A percentile compares a stretch with the other conserved stretches of the same genome.
Evolutionary conservation across 2,797 vertebrate genomes (phyloP).

Genomic region (Pelodytes ibericus): DNA sequence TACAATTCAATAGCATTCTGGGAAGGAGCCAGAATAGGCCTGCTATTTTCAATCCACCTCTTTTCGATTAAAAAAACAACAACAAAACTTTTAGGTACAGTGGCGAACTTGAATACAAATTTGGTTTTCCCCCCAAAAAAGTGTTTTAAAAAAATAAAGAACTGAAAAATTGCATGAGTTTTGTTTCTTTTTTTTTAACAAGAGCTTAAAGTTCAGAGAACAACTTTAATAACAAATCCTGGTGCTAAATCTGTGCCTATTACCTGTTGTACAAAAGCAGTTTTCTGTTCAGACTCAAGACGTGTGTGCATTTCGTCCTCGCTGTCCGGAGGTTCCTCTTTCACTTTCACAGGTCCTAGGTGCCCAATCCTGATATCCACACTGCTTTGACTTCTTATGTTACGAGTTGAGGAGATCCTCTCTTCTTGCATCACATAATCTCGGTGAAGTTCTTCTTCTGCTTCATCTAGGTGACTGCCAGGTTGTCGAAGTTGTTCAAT

Average conservation of each 20-base stretch:
- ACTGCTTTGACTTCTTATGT: constrained; percentile 77
- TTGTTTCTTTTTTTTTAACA: constrained; percentile 58
- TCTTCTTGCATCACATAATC: constrained; percentile 88
- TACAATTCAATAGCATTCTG: not conserved
- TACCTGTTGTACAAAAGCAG: constrained; percentile 94
- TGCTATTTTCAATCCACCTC: too few relatives aligned
- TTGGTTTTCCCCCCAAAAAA: constrained; percentile 51
- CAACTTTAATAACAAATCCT: constrained; percentile 94
- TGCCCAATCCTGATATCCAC: constrained; percentile 76
- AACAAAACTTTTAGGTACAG: not conserved
- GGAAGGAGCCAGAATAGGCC: too few relatives aligned
- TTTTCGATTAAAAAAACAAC: not conserved
- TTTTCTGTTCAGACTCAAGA: constrained; percentile 86
- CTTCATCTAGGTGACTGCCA: constrained; percentile 88
- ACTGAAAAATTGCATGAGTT: constrained; percentile 59
- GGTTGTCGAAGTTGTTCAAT: constrained; percentile 97
- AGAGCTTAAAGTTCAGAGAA: constrained; percentile 82
- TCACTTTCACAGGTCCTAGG: constrained; percentile 89
- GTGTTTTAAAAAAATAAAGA: constrained; percentile 61
- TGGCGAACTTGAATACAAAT: constrained; percentile 27
- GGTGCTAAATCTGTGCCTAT: constrained; percentile 84
- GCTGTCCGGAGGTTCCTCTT: constrained; percentile 91
- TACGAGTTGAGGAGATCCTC: constrained; percentile 77
- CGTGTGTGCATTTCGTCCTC: constrained; percentile 87
- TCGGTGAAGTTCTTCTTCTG: constrained; percentile 87